phyloP scores from a whole-genome alignment of 2,888 invertebrate species.

The Nemurella pictetii region DNA sequence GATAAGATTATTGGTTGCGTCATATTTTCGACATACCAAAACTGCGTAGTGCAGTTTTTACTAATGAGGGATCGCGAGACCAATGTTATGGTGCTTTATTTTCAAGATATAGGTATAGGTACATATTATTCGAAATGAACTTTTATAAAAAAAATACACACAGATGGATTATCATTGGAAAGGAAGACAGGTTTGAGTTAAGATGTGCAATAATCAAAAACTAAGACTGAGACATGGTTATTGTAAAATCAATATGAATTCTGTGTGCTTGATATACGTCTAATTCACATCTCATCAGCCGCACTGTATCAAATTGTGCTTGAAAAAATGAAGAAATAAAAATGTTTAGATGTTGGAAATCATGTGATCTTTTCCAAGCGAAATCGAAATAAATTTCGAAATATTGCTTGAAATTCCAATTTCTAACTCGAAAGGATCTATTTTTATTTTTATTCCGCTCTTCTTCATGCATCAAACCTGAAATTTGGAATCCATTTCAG shows the following conservation, averaged over 20 bases:
- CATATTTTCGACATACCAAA: background rate
- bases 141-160: background rate
- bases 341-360: background rate
- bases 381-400: too few relatives aligned
- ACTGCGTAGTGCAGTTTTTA: background rate
- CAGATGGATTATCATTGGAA: background rate
- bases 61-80: background rate
- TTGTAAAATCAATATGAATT: background rate
- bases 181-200: background rate
- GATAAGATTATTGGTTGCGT: too few relatives aligned
- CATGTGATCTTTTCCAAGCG: background rate
- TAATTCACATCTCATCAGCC: background rate
- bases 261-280: background rate
- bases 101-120: background rate
- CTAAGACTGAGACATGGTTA: background rate
- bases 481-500: too few relatives aligned
- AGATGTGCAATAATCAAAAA: constrained; percentile 2
- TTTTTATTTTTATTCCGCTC: too few relatives aligned
- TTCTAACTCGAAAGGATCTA: background rate
- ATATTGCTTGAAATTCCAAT: background rate
- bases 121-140: background rate
- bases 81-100: constrained; percentile 9
- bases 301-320: background rate
- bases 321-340: background rate
- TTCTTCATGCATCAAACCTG: too few relatives aligned